Conservation (phyloP, 2,797 vertebrate genomes). For the Xenops minutus region DNA sequence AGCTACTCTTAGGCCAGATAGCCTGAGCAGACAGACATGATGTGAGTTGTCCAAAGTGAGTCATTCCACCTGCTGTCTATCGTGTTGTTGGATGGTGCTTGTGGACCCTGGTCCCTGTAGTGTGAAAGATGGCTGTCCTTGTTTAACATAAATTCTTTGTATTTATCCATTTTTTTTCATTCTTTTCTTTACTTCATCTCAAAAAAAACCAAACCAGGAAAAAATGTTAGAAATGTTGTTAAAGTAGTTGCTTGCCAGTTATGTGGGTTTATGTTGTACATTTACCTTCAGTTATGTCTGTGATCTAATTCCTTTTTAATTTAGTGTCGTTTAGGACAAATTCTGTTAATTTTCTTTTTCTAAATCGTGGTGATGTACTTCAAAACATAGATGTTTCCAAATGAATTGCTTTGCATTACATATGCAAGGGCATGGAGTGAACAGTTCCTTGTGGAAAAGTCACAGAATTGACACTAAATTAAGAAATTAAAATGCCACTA, state of each 20-base stretch:
- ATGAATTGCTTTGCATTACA: conserved; percentile 81
- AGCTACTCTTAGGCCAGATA: conserved; percentile 99
- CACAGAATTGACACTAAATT: conserved; percentile 71
- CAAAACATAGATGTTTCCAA: conserved; percentile 74
- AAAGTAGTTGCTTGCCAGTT: conserved; percentile 90
- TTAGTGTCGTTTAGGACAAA: conserved; percentile 99
- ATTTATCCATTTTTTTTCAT: conserved; percentile 85
- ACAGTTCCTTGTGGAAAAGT: conserved; percentile 69
- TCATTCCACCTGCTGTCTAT: conserved; percentile 98
- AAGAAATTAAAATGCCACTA: conserved; percentile 31
- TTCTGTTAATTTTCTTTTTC: conserved; percentile 84
- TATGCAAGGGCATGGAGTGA: conserved; percentile 84
- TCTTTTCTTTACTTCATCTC: conserved; percentile 84
- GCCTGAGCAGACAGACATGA: conserved; percentile 99
- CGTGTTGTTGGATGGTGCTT: conserved; percentile 97
- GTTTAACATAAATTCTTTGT: conserved; percentile 86
- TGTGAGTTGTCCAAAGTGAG: conserved; percentile 99
- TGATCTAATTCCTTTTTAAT: conserved; percentile 80
- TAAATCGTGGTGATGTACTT: conserved; percentile 74
- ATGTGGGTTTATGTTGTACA: conserved; percentile 90
- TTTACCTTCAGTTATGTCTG: conserved; percentile 86
- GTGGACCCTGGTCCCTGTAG: conserved; percentile 87
- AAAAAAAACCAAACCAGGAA: conserved; percentile 76
- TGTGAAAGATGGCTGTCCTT: conserved; percentile 95
- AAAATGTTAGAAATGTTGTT: conserved; percentile 86